Percentiles rank a stretch among this genome's conserved stretches.
Evolutionary conservation across 2,113 vertebrate genomes (phyloP).

Genomic region (Morone chrysops): DNA sequence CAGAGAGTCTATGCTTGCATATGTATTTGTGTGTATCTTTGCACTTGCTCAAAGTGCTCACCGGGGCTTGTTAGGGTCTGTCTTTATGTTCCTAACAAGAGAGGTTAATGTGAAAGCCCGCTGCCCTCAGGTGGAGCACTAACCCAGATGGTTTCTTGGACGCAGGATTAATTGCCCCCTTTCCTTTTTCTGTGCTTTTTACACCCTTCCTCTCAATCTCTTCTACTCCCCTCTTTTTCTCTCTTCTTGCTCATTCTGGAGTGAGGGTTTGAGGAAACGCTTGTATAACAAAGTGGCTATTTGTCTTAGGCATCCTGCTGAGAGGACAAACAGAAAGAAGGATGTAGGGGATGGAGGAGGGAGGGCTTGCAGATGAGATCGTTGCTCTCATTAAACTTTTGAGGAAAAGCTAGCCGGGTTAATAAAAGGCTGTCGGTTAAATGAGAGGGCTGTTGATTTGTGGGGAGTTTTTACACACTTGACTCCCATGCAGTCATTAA

Average conservation of each 20-base stretch:
- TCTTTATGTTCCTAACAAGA: slow-evolving; percentile 77
- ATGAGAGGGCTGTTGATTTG: slow-evolving; percentile 69
- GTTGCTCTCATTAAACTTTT: slow-evolving; percentile 69
- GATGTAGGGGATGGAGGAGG: slow-evolving; percentile 37
- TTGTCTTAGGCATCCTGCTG: slow-evolving; percentile 60
- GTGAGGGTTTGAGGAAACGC: slow-evolving; percentile 46
- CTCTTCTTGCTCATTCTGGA: slow-evolving; percentile 28
- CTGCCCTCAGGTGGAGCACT: slow-evolving; percentile 74
- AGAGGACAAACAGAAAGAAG: slow-evolving; percentile 65
- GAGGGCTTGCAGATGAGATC: slow-evolving; percentile 55
- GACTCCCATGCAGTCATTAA: slow-evolving; percentile 66
- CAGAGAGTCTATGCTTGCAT: slow-evolving; percentile 27
- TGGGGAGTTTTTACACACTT: slow-evolving; percentile 65
- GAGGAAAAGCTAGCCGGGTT: slow-evolving; percentile 63
- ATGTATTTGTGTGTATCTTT: slow-evolving; percentile 51
- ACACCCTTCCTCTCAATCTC: slow-evolving; percentile 40
- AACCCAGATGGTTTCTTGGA: slow-evolving; percentile 77
- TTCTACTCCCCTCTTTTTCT: slow-evolving; percentile 10
- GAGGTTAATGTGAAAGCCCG: slow-evolving; percentile 77
- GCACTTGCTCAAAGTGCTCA: slow-evolving; percentile 73
- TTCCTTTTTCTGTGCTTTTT: slow-evolving; percentile 40
- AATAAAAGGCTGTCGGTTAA: slow-evolving; percentile 70
- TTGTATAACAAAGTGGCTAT: slow-evolving; percentile 61
- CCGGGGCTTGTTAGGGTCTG: slow-evolving; percentile 72
- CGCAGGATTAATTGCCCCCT: slow-evolving; percentile 65